Conservation (phyloP, 1,140 invertebrate species). For the Panulirus ornatus region DNA sequence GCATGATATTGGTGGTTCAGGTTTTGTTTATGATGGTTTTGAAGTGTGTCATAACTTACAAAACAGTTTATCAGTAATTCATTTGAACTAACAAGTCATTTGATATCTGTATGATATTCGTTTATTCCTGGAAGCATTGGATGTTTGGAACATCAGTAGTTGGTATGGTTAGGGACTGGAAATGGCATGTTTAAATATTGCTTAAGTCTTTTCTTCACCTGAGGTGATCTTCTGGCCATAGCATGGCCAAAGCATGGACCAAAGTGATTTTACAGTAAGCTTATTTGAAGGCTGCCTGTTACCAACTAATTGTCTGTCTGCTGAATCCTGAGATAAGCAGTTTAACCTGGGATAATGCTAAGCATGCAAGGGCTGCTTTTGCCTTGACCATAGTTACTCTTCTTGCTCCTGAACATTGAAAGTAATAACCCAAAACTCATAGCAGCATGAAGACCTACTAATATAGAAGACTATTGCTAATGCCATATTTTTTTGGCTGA, state of each 20-base stretch:
- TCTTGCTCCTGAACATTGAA: slow-evolving; percentile 24
- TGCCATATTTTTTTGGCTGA: slow-evolving; percentile 54
- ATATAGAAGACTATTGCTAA: slow-evolving; percentile 47
- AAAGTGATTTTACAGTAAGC: slow-evolving; percentile 24
- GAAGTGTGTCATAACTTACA: slow-evolving; percentile 1
- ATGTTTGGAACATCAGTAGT: slow-evolving; percentile 34
- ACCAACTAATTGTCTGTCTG: slow-evolving; percentile 9
- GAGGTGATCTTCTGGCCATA: slow-evolving; percentile 16
- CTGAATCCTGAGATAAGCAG: slow-evolving; percentile 33
- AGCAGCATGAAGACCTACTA: slow-evolving; percentile 51
- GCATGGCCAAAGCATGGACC: slow-evolving; percentile 35
- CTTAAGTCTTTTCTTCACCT: slow-evolving; percentile 20
- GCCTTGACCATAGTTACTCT: slow-evolving; percentile 28
- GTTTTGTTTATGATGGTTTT: slow-evolving; percentile 8
- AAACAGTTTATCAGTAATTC: neutral
- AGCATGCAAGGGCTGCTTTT: slow-evolving; percentile 51
- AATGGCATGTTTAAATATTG: slow-evolving; percentile 58
- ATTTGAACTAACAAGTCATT: slow-evolving; percentile 28
- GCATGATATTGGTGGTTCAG: slow-evolving; percentile 33
- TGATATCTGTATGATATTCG: neutral
- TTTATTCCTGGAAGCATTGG: slow-evolving; percentile 16
- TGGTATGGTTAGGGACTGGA: slow-evolving; percentile 5
- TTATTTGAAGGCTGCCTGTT: slow-evolving; percentile 42
- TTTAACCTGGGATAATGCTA: slow-evolving; percentile 19
- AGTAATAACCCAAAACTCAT: slow-evolving; percentile 16